phyloP scores from a whole-genome alignment of 2,113 vertebrate species.

The Himantopus leucocephalus region DNA sequence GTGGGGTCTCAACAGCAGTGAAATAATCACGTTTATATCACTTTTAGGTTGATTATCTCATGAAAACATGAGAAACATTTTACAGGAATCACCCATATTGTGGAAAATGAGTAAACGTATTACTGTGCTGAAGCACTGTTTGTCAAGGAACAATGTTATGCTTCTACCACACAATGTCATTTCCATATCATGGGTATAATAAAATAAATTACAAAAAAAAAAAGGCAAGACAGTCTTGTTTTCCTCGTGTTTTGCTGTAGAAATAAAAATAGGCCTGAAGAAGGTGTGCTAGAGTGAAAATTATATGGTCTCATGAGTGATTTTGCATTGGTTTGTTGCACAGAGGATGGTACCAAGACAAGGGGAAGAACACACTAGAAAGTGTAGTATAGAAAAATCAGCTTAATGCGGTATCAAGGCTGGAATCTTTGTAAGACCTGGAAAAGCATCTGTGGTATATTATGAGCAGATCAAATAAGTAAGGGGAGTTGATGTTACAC shows the following conservation, averaged over 20 bases:
- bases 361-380: neutral
- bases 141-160: neutral
- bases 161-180: neutral
- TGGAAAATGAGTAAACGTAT: neutral
- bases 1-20: neutral
- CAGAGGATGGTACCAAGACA: neutral
- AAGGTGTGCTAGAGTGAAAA: neutral
- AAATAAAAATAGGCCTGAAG: neutral
- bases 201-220: neutral
- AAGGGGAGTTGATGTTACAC: neutral
- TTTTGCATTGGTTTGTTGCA: neutral
- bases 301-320: rapidly evolving
- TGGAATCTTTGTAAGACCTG: neutral
- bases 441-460: neutral
- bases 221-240: neutral
- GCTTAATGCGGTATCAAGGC: neutral
- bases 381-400: neutral
- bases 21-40: neutral
- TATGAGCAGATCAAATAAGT: neutral
- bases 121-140: neutral
- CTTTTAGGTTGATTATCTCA: neutral
- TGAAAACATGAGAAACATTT: neutral
- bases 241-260: neutral
- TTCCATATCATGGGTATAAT: neutral
- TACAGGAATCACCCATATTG: neutral